Evolutionary conservation across 1,140 invertebrate genomes (phyloP).

Genomic region (Oncopodura yosiiana): DNA sequence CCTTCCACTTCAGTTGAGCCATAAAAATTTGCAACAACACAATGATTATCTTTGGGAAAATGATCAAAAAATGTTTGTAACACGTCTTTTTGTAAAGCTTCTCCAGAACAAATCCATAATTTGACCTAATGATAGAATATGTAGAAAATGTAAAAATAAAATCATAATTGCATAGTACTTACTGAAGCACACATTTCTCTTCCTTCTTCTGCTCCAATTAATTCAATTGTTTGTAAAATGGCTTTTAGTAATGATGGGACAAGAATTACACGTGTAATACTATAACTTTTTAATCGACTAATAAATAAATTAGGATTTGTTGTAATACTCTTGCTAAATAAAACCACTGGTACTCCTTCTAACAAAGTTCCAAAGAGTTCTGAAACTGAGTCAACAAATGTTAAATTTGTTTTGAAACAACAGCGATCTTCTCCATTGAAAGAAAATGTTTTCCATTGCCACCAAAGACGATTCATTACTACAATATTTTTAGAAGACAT

Average conservation of each 20-base stretch:
- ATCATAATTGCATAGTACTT: too few relatives aligned
- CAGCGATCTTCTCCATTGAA: conserved; percentile 56
- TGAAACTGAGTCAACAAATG: conserved; percentile 75
- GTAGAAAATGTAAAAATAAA: too few relatives aligned
- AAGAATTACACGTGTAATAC: conserved; percentile 64
- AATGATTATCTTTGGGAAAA: conserved; percentile 50
- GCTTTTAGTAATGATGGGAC: conserved; percentile 71
- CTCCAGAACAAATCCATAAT: conserved; percentile 74
- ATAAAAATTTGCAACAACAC: conserved; percentile 71
- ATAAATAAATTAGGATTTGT: conserved; percentile 64
- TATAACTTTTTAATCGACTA: conserved; percentile 52
- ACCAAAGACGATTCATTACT: conserved; percentile 65
- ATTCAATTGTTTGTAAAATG: conserved; percentile 56
- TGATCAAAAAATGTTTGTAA: conserved; percentile 60
- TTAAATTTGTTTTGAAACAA: conserved; percentile 77
- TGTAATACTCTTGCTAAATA: conserved; percentile 58
- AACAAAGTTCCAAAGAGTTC: conserved; percentile 76
- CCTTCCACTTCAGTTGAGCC: conserved; percentile 81
- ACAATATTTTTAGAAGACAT: too few relatives aligned
- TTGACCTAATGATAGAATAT: too few relatives aligned
- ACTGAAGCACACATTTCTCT: too few relatives aligned
- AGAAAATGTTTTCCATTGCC: conserved; percentile 73
- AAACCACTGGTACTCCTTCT: conserved; percentile 54
- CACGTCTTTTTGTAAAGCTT: conserved; percentile 55
- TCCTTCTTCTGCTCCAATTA: conserved; percentile 35